Evolutionary conservation across 2,113 vertebrate genomes (phyloP), one percentile per base, ranked within the genome.

Genomic region (Donacobius atricapilla): DNA sequence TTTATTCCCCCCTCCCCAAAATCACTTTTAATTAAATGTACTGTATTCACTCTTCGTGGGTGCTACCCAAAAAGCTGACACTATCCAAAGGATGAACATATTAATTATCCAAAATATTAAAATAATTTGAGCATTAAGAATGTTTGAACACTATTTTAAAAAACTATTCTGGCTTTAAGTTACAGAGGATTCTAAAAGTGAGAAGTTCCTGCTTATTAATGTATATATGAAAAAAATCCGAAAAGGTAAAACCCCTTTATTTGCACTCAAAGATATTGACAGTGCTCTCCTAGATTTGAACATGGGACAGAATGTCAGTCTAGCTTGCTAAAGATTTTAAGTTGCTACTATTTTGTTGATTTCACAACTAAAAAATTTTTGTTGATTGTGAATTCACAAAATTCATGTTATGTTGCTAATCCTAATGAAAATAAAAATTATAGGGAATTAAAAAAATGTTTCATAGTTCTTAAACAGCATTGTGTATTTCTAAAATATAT

Each of bases 1-100:
- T 5, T 58, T 35, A 15, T 15, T n/a, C 1, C 0, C 2, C 2
- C 1, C 0, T 2, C 2, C 3, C 2, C 0, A 11, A 0, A 75
- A 56, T 61, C 3, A 24, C 27, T 65, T 87, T 60, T 28, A 64
- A 31, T 81, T 79, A 6, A 28, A 48, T 75, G 78, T 65, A 25
- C 20, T 53, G 7, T 57, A 6, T 81, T 81, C 51, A 21, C 13
- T 37, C 8, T 33, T 65, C 44, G 23, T 69, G 15, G 6, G 11
- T 44, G 13, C 18, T 54, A 6, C 16, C 22, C 35, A 31, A 8
- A 65, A 56, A 60, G 9, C 4, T 58, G 56, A 68, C 12, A 16
- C 2, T 33, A 65, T 8, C 9, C 4, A 19, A 42, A 53, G 61
- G 8, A 35, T 11, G 4, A 68, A 53, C 24, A 20, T 35, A 33